phyloP scores from a whole-genome alignment of 2,797 vertebrate genomes.

The Parambassis ranga region DNA sequence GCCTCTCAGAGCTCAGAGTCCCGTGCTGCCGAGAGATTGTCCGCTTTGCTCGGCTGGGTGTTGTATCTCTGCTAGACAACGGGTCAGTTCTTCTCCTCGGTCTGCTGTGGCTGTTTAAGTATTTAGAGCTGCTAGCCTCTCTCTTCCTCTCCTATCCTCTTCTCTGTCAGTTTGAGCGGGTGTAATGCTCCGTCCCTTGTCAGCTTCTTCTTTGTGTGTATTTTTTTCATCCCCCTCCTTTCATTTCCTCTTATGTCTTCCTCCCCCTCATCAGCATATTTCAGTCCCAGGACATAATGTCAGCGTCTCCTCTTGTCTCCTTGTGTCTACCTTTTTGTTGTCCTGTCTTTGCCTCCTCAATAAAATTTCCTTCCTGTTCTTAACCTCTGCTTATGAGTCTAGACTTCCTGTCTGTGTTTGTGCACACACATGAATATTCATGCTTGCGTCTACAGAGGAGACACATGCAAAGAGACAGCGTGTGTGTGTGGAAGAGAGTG shows the following conservation, averaged over 20 bases:
- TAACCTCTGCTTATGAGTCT: neutral
- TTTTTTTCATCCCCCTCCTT: conserved; percentile 8
- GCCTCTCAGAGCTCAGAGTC: conserved; percentile 18
- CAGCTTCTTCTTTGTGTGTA: conserved; percentile 18
- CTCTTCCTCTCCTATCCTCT: conserved; percentile 27
- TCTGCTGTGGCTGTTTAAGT: conserved; percentile 39
- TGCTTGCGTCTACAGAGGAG: neutral
- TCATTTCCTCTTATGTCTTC: conserved; percentile 42
- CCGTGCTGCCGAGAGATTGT: conserved; percentile 35
- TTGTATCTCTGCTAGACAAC: conserved; percentile 47
- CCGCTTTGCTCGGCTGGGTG: conserved; percentile 41
- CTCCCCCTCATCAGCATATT: conserved; percentile 32
- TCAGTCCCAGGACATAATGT: conserved; percentile 38
- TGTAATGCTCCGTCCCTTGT: conserved; percentile 41
- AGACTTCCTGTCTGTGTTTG: conserved; percentile 10
- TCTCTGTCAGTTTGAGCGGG: conserved; percentile 23
- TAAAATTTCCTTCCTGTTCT: conserved; percentile 1
- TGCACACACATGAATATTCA: conserved; percentile 29
- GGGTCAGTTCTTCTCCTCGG: conserved; percentile 28
- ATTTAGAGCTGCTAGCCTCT: conserved; percentile 43
- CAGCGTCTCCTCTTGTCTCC: conserved; percentile 13
- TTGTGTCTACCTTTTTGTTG: conserved; percentile 3
- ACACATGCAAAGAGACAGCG: neutral
- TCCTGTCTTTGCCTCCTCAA: conserved; percentile 10
- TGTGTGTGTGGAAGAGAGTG: conserved; percentile 5